Evolutionary conservation across 2,888 invertebrate genomes (phyloP).

Genomic region (Latrodectus elegans): DNA sequence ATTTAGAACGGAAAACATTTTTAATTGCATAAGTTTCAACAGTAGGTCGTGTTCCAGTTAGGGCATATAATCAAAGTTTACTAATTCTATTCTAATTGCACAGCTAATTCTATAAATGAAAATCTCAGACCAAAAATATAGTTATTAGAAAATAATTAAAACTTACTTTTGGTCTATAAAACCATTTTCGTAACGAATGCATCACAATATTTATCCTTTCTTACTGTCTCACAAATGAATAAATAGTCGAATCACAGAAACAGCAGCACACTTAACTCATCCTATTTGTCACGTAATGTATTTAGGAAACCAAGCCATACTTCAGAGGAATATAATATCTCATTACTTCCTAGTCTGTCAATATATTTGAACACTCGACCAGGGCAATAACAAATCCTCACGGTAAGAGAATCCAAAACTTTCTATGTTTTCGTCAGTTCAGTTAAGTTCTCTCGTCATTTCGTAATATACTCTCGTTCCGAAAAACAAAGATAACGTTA

Average conservation of each 20-base stretch:
- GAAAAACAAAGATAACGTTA: not conserved
- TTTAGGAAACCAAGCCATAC: not conserved
- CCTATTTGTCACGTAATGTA: not conserved
- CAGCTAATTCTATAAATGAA: too few species aligned
- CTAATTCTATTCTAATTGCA: too few species aligned
- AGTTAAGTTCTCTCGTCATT: not conserved
- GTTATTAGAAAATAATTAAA: constrained; percentile 12
- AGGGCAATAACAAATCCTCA: too few species aligned
- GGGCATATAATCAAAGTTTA: too few species aligned
- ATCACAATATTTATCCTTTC: constrained; percentile 46
- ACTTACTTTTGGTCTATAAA: constrained; percentile 65
- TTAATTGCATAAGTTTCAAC: too few species aligned
- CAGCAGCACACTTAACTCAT: not conserved
- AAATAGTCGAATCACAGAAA: not conserved
- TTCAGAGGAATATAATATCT: too few species aligned
- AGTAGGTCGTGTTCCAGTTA: too few species aligned
- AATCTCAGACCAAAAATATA: not conserved
- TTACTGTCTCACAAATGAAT: not conserved
- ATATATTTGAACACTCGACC: too few species aligned
- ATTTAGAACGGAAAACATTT: too few species aligned
- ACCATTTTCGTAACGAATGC: constrained; percentile 66
- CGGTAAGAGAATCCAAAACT: not conserved
- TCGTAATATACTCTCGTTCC: not conserved
- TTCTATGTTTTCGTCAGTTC: not conserved
- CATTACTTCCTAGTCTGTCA: too few species aligned